Percentiles rank a stretch among this genome's conserved stretches.
Conservation (phyloP, 1,140 invertebrate species). For the Drosophila varians region DNA sequence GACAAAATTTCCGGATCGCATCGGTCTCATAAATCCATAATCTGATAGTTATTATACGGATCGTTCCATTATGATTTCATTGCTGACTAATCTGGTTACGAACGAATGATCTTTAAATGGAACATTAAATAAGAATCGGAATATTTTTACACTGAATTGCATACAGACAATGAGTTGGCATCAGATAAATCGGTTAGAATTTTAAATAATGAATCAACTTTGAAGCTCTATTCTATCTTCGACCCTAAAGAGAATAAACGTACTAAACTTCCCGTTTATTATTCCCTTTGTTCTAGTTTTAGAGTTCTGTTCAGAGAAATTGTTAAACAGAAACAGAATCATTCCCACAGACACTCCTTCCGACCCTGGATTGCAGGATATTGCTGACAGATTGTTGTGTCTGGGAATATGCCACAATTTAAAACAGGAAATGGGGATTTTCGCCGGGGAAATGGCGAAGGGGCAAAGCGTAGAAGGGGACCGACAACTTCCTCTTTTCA, state of each 20-base stretch:
- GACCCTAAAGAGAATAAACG: too few species aligned
- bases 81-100: conserved; percentile 11
- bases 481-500: conserved; percentile 41
- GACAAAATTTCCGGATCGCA: neutral
- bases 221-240: neutral
- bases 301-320: too few species aligned
- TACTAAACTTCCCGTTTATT: too few species aligned
- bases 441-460: neutral
- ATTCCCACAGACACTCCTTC: conserved; percentile 1
- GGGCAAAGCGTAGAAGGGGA: too few species aligned
- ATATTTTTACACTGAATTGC: neutral
- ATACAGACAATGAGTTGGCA: conserved; percentile 8
- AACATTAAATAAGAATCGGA: conserved; percentile 17
- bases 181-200: neutral
- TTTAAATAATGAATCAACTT: too few species aligned
- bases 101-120: conserved; percentile 7
- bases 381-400: conserved; percentile 59
- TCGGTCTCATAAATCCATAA: neutral
- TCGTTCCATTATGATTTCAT: conserved; percentile 2
- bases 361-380: conserved; percentile 56
- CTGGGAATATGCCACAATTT: conserved; percentile 26
- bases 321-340: too few species aligned
- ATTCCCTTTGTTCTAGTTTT: too few species aligned
- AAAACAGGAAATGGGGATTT: conserved; percentile 34
- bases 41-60: neutral